These are phyloP conservation scores for Oryzias melastigma DNA, from an alignment of 2,113 vertebrate species.

Conservation along the genomic window DNA sequence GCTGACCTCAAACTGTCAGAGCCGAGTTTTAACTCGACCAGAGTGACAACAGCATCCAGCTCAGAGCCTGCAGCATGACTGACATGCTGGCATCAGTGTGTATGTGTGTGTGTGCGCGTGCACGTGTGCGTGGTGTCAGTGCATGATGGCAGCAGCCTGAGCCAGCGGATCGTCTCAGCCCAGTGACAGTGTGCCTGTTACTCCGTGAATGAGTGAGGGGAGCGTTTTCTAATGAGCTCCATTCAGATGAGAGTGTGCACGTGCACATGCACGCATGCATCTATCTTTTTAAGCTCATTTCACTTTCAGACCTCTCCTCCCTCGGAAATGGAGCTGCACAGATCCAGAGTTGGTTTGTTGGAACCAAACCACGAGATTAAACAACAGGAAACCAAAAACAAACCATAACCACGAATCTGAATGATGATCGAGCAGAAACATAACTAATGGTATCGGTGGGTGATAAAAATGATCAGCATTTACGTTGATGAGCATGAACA, in stretches of 20 bases:
- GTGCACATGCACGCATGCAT: slow-evolving; percentile 2
- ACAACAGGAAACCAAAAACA: no score
- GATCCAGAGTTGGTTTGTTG: no score
- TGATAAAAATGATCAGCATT: no score
- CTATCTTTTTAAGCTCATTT: neutral
- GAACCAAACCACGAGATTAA: no score
- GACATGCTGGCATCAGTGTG: slow-evolving; percentile 36
- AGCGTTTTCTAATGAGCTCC: slow-evolving; percentile 42
- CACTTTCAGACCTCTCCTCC: neutral
- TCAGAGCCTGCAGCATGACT: slow-evolving; percentile 41
- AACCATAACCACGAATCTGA: no score
- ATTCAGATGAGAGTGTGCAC: slow-evolving; percentile 24
- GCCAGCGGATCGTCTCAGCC: slow-evolving; percentile 35
- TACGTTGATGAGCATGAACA: no score
- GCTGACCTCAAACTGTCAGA: slow-evolving; percentile 63
- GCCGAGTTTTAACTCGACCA: slow-evolving; percentile 48
- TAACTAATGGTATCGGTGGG: no score
- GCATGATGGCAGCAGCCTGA: slow-evolving; percentile 29
- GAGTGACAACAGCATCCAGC: slow-evolving; percentile 42
- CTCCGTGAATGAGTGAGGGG: slow-evolving; percentile 21
- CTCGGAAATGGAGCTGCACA: no score
- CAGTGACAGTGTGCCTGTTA: slow-evolving; percentile 20
- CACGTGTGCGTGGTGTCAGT: slow-evolving; percentile 8
- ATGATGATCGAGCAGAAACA: no score
- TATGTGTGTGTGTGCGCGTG: slow-evolving; percentile 8